Base-by-base conservation (phyloP, 1,140 invertebrate species). In the Neelides sp. region DNA sequence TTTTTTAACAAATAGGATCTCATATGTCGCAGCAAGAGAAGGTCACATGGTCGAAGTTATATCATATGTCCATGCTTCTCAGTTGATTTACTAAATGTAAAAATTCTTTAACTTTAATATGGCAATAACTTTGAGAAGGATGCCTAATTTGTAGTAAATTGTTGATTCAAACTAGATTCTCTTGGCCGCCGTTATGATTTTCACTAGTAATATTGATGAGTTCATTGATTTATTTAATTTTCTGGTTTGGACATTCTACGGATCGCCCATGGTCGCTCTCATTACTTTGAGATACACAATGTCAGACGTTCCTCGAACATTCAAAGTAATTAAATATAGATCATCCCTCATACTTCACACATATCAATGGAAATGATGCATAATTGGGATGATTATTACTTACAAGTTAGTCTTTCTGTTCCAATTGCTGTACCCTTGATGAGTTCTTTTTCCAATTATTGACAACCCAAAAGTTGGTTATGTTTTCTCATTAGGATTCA, bases 171-270 rank as follows among this genome's bases (percentile, higher is more conserved):
- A 15, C 42, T 44, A 12, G 8, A 40, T 20, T 26, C 28, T 49
- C 26, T 66, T 92, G 19, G 71, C 83, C 0, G 65, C 84, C 0
- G 48, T 79, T 15, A 86, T 85, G 67, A 78, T 91, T 4, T 59
- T 80, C 24, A 67, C 77, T 17, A 85, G 85, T 20, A 75, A 85
- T 58, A 87, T 91, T 24, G 72, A 72, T 15, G 73, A 76, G 2
- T 69, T 93, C 1, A 90, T 93, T 51, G 82, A 91, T 64, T 86
- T 92, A 62, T 85, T 87, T 46, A 86, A 84, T 66, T 91, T 91
- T 67, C 76, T 87, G 13, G 78, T 84, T 1, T 92, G 87, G 87
- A 75, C 89, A 35, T 88, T 89, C 64, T 93, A 92, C 64, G 86
- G 83, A 0, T 63, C 81, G 1, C 82, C 84, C 0, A 84, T 91